Conservation (phyloP, 2,888 invertebrate genomes). For the Megalurothrips usitatus region DNA sequence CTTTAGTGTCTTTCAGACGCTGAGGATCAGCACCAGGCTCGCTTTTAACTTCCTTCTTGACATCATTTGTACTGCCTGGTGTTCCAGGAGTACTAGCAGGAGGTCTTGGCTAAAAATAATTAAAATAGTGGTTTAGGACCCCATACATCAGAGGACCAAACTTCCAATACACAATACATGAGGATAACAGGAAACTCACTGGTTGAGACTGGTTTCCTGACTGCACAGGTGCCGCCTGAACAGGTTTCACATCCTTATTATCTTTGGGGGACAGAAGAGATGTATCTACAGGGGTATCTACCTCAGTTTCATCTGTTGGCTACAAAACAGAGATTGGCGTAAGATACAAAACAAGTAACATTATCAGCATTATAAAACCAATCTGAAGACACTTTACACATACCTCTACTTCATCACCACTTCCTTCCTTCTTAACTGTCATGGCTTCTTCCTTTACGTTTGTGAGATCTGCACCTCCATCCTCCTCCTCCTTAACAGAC, state of each 20-base stretch:
- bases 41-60: conserved; percentile 46
- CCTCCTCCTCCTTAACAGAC: conserved; percentile 9
- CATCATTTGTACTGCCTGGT: conserved; percentile 46
- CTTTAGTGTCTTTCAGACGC: conserved; percentile 58
- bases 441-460: conserved; percentile 53
- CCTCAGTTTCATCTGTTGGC: conserved; percentile 34
- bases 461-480: conserved; percentile 45
- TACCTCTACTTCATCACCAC: conserved; percentile 36
- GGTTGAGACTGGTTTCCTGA: conserved; percentile 38
- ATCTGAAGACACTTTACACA: not conserved
- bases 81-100: not conserved
- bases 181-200: not conserved
- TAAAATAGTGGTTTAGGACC: not conserved
- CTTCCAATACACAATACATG: not conserved
- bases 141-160: not conserved
- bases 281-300: conserved; percentile 34
- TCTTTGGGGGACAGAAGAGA: conserved; percentile 46
- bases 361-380: not conserved
- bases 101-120: conserved; percentile 6
- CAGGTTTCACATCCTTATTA: conserved; percentile 58
- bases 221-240: conserved; percentile 55
- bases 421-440: conserved; percentile 45
- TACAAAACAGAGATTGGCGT: not conserved
- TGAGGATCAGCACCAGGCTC: conserved; percentile 49
- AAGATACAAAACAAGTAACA: not conserved